Evolutionary conservation across 1,140 invertebrate species (phyloP).

Genomic region (Euwallacea similis): DNA sequence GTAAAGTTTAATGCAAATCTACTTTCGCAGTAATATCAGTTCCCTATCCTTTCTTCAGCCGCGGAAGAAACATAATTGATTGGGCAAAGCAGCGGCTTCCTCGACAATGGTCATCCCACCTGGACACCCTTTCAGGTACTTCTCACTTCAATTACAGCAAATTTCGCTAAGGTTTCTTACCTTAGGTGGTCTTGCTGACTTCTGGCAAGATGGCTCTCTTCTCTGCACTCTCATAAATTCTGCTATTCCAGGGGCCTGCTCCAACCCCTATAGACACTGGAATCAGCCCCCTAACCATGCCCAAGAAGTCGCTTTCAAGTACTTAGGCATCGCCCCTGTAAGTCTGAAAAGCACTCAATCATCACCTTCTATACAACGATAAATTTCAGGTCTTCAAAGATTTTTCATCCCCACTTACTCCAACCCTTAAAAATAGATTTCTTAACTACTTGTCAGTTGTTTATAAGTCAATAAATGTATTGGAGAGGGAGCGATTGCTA

Average conservation of each 20-base stretch:
- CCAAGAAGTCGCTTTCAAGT: conserved; percentile 60
- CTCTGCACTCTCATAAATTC: conserved; percentile 60
- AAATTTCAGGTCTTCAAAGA: conserved; percentile 58
- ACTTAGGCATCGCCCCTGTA: conserved; percentile 61
- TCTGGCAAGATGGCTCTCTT: conserved; percentile 62
- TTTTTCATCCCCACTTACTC: conserved; percentile 51
- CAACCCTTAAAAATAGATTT: conserved; percentile 56
- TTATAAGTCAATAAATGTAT: conserved; percentile 54
- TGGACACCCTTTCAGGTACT: conserved; percentile 25
- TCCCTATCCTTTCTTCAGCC: conserved; percentile 46
- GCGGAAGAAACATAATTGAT: conserved; percentile 45
- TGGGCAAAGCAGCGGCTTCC: conserved; percentile 48
- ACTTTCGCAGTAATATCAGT: conserved; percentile 36
- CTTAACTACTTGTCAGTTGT: conserved; percentile 56
- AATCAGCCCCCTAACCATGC: conserved; percentile 58
- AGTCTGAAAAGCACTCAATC: conserved; percentile 19
- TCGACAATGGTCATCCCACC: conserved; percentile 41
- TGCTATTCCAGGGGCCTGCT: conserved; percentile 59
- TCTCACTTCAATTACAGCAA: background rate
- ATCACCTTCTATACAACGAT: too few species aligned
- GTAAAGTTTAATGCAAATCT: background rate
- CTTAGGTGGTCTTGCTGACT: conserved; percentile 44
- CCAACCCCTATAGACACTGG: conserved; percentile 57
- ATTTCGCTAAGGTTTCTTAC: background rate
- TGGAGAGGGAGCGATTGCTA: conserved; percentile 44